Evolutionary conservation across 2,888 invertebrate species (phyloP).

Genomic region (Volucella inflata): DNA sequence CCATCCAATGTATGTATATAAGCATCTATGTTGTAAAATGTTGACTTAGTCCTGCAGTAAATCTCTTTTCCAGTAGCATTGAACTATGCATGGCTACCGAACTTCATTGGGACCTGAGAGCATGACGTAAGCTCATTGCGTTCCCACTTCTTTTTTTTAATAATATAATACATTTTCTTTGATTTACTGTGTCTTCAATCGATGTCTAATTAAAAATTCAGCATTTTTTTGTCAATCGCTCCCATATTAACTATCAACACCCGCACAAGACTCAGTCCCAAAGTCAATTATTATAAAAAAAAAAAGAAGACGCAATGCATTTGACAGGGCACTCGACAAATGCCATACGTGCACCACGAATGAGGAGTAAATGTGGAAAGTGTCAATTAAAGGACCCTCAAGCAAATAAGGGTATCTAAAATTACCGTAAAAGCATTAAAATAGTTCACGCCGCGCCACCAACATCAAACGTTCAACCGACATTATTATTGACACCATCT

Average conservation of each 20-base stretch:
- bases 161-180: too few relatives aligned
- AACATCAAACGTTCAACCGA: slow-evolving; percentile 55
- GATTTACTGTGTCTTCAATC: too few relatives aligned
- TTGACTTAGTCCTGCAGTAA: too few relatives aligned
- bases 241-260: slow-evolving; percentile 13
- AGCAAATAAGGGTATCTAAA: slow-evolving; percentile 54
- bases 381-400: slow-evolving; percentile 66
- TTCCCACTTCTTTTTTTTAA: too few relatives aligned
- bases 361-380: slow-evolving; percentile 21
- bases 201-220: neutral
- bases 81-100: too few relatives aligned
- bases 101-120: too few relatives aligned
- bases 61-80: too few relatives aligned
- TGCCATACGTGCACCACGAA: slow-evolving; percentile 34
- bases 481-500: slow-evolving; percentile 55
- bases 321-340: slow-evolving; percentile 52
- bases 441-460: slow-evolving; percentile 45
- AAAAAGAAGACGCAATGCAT: slow-evolving; percentile 22
- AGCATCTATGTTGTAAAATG: too few relatives aligned
- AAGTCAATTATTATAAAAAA: slow-evolving; percentile 46
- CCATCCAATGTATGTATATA: too few relatives aligned
- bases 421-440: slow-evolving; percentile 53
- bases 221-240: slow-evolving; percentile 40
- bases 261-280: slow-evolving; percentile 2
- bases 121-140: too few relatives aligned